A percentile compares a stretch with the other conserved stretches of the same genome.
Conservation (phyloP, 2,113 vertebrate genomes). For the Echinops telfairi region DNA sequence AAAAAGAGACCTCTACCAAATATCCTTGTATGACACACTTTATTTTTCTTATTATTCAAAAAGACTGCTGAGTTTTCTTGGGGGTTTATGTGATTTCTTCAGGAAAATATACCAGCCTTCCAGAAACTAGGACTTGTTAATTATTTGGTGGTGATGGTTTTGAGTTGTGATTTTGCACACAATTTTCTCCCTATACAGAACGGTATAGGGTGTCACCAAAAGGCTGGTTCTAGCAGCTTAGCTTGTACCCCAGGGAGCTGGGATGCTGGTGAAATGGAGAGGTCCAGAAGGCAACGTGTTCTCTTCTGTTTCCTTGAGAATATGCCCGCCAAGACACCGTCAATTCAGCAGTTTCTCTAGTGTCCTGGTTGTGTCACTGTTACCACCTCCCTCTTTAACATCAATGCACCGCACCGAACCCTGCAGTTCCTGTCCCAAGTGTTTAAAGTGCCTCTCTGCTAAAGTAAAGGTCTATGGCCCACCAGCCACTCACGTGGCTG, state of each 20-base stretch:
- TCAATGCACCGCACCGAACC: too few species aligned
- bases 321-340: neutral
- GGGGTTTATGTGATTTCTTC: conserved; percentile 40
- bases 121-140: conserved; percentile 1
- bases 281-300: neutral
- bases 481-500: too few species aligned
- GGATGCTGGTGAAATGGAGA: neutral
- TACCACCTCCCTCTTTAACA: neutral
- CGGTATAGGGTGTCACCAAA: neutral
- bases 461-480: too few species aligned
- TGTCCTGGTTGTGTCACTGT: neutral
- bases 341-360: neutral
- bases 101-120: conserved; percentile 52
- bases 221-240: too few species aligned
- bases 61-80: conserved; percentile 43
- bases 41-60: conserved; percentile 1
- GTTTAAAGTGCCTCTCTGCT: too few species aligned
- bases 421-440: too few species aligned
- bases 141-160: neutral
- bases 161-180: neutral
- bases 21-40: neutral
- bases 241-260: neutral
- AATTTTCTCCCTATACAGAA: neutral
- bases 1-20: conserved; percentile 11
- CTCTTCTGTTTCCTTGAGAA: neutral